phyloP scores from a whole-genome alignment of 2,888 invertebrate genomes.

The Crossocerus cetratus region DNA sequence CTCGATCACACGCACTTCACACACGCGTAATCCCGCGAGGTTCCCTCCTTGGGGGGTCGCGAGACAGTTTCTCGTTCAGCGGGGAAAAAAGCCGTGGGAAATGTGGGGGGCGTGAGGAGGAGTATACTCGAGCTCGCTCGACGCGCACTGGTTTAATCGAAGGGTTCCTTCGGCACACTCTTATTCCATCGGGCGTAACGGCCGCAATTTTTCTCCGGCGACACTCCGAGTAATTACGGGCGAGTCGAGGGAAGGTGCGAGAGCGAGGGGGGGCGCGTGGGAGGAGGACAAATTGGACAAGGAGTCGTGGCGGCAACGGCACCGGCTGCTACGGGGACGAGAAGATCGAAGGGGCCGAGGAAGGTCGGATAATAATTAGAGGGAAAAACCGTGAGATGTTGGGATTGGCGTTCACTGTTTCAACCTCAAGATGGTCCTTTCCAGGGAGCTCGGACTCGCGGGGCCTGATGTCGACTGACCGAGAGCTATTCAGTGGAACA shows the following conservation, averaged over 20 bases:
- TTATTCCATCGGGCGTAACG: constrained; percentile 16
- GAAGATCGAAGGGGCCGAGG: not conserved
- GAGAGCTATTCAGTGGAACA: constrained; percentile 31
- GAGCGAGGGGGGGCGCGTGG: not conserved
- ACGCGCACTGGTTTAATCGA: not conserved
- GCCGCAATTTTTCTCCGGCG: constrained; percentile 30
- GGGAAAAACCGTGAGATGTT: not conserved
- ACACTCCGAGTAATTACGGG: constrained; percentile 46
- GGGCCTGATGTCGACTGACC: not conserved
- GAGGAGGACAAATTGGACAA: not conserved
- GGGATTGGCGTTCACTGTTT: no score
- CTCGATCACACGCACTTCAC: no score
- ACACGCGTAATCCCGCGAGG: no score
- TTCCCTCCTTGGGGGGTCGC: no score
- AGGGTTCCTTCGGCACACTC: constrained; percentile 29
- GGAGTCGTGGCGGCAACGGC: not conserved
- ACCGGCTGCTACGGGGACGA: not conserved
- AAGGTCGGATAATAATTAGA: not conserved
- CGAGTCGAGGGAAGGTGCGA: constrained; percentile 22
- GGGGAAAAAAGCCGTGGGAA: no score
- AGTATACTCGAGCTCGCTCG: no score
- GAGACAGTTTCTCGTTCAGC: no score
- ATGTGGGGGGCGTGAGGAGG: no score
- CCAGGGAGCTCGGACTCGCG: not conserved
- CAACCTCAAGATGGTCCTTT: no score